Evolutionary conservation across 2,888 invertebrate genomes (phyloP), one percentile per base, ranked within the genome.

Genomic region (Capitulum mitella): DNA sequence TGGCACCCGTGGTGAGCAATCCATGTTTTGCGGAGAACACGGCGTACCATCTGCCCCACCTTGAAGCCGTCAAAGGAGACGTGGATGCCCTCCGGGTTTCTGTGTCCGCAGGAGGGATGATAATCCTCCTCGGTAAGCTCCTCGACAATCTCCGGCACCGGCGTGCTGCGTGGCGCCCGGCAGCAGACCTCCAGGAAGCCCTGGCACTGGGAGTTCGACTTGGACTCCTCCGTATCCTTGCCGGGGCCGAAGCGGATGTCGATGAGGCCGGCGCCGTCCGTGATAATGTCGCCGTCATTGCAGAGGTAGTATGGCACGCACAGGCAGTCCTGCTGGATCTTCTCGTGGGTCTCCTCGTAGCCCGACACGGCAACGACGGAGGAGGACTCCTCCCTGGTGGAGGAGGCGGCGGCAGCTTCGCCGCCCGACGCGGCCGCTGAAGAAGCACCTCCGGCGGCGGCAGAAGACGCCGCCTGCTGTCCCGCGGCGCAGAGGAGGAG

Each of bases 261-360:
- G 78, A 94, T 90, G 54, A 92, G 86, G 12, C 91, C 92, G 0
- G 88, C 86, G 0, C 94, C 94, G 83, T 92, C 91, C 0, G 88
- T 90, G 79, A 91, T 90, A 26, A 93, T 88, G 0, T 89, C 89
- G 70, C 90, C 89, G 46, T 85, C 84, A 58, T 89, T 87, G 83
- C 95, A 95, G 19, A 92, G 88, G 84, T 92, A 93, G 83, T 92
- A 92, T 0, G 91, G 90, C 0, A 94, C 93, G 84, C 95, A 95
- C 78, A 90, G 89, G 48, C 92, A 93, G 51, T 12, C 14, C 1
- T 51, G 51, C 0, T 19, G 5, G 43, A 43, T 43, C 22, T 51
- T 22, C 22, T 51, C 51, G 22, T 51, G 51, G 22, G 51, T 22
- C 1, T 51, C 14, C 22, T 51, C 51, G 51, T 14, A 14, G 48